These are phyloP conservation scores for Athene noctua DNA, from an alignment of 2,113 vertebrate species.

Conservation along the genomic window DNA sequence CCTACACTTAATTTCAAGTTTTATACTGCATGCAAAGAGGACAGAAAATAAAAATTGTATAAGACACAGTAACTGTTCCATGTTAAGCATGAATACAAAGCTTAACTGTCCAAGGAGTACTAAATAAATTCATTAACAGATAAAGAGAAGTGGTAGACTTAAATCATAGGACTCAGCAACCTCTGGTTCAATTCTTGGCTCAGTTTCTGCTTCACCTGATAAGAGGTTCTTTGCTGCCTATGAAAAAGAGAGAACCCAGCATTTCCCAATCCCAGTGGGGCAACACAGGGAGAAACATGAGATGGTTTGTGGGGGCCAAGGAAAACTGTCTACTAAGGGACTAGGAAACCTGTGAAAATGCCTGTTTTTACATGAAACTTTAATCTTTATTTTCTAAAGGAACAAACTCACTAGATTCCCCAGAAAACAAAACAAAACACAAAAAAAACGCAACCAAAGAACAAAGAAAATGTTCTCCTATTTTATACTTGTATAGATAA, in stretches of 20 bases:
- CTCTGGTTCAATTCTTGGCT: not conserved
- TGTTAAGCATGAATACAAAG: not conserved
- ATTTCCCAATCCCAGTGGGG: not conserved
- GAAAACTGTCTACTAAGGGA: not conserved
- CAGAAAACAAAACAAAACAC: not conserved
- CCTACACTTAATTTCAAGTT: not conserved
- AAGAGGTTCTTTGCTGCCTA: not conserved
- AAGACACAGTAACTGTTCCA: not conserved
- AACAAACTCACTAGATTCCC: not conserved
- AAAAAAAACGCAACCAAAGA: not conserved
- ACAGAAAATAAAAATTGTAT: not conserved
- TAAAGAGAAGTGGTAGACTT: not conserved
- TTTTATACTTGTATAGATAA: slow-evolving; percentile 16
- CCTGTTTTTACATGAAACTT: not conserved
- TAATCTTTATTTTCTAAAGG: not conserved
- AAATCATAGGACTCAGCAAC: not conserved
- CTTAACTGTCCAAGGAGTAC: not conserved
- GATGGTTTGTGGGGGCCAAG: not conserved
- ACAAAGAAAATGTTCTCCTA: not conserved
- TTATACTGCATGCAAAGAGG: not conserved
- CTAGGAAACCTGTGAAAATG: not conserved
- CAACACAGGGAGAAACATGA: not conserved
- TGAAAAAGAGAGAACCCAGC: not conserved
- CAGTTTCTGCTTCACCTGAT: not conserved
- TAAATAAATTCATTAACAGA: not conserved